phyloP scores from a whole-genome alignment of 2,888 invertebrate genomes.

The Agrotis puta region DNA sequence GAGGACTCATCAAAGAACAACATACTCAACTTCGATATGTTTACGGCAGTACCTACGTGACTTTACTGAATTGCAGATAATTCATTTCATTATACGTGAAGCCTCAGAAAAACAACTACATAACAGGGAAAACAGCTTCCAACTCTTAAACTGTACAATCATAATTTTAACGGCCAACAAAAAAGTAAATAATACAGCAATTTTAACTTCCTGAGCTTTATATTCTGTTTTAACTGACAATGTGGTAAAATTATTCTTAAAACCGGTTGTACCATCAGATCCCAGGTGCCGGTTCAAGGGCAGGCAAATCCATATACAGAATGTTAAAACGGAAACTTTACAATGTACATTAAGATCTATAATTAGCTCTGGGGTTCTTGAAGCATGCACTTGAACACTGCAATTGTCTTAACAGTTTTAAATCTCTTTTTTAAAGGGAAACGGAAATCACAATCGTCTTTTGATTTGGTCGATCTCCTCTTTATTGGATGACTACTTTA shows the following conservation, averaged over 20 bases:
- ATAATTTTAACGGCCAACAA: constrained; percentile 23
- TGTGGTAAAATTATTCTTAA: constrained; percentile 47
- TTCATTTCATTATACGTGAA: too few relatives aligned
- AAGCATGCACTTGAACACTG: constrained; percentile 32
- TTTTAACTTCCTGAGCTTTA: constrained; percentile 38
- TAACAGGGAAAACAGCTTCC: constrained; percentile 5
- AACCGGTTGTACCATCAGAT: constrained; percentile 63
- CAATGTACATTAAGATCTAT: constrained; percentile 53
- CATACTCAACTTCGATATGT: neutral
- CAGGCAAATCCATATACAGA: constrained; percentile 48
- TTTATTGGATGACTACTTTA: constrained; percentile 20
- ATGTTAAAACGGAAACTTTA: constrained; percentile 55
- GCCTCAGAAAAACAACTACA: neutral
- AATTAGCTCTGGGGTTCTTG: constrained; percentile 46
- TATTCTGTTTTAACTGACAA: constrained; percentile 40
- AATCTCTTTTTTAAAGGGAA: constrained; percentile 23
- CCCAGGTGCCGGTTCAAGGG: constrained; percentile 61
- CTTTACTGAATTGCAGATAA: neutral
- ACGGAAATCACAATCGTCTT: constrained; percentile 31
- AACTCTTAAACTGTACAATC: neutral
- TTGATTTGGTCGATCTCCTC: constrained; percentile 27
- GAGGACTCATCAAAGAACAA: neutral
- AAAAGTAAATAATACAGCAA: constrained; percentile 25
- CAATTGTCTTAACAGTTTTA: constrained; percentile 31
- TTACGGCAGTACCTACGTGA: neutral